phyloP scores from a whole-genome alignment of 2,797 vertebrate species.

The Setipinna tenuifilis region DNA sequence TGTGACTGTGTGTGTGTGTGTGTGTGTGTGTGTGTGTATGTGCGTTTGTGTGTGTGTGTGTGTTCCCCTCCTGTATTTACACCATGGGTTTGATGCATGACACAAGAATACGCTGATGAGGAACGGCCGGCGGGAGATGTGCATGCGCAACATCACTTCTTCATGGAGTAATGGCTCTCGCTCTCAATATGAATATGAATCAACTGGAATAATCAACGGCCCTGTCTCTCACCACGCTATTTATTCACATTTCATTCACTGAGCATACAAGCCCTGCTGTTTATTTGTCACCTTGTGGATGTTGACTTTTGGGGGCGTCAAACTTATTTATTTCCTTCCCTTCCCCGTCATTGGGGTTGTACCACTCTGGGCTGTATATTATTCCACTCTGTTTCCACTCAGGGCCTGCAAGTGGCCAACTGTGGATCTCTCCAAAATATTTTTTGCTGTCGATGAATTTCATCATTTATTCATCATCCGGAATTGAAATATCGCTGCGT shows the following conservation, averaged over 20 bases:
- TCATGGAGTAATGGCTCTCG: conserved; percentile 62
- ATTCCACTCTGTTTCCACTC: background rate
- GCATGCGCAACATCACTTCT: conserved; percentile 71
- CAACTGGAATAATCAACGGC: conserved; percentile 67
- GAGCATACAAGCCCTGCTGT: conserved; percentile 64
- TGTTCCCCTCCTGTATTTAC: conserved; percentile 55
- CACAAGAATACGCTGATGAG: conserved; percentile 70
- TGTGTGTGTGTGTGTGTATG: conserved; percentile 45
- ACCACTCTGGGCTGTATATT: background rate
- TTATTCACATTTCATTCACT: conserved; percentile 72
- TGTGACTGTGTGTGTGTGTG: conserved; percentile 42
- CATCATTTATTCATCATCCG: background rate
- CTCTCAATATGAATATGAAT: conserved; percentile 69
- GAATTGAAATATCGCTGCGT: background rate
- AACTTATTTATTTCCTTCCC: conserved; percentile 56
- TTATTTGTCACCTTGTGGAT: conserved; percentile 64
- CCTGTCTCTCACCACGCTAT: conserved; percentile 56
- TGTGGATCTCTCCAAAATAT: background rate
- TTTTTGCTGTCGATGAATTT: background rate
- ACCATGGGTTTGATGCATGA: conserved; percentile 71
- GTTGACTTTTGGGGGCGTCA: conserved; percentile 53
- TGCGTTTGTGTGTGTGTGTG: conserved; percentile 54
- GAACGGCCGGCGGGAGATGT: conserved; percentile 64
- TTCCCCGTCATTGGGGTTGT: background rate
- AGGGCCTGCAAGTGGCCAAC: background rate